Evolutionary conservation across 2,888 invertebrate species (phyloP).

Genomic region (Beris chalybata): DNA sequence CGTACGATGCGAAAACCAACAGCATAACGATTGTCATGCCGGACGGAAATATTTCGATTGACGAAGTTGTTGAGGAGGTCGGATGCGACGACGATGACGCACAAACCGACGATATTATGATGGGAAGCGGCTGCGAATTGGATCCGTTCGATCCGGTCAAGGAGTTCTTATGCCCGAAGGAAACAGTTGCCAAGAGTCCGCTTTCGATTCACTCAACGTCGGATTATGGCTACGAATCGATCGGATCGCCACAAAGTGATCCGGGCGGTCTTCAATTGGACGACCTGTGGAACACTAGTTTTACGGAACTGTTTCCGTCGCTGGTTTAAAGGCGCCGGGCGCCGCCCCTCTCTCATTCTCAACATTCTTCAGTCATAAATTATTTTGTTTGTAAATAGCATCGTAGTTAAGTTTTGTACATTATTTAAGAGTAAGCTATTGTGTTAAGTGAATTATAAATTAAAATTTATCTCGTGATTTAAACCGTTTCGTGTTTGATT

Average conservation of each 20-base stretch:
- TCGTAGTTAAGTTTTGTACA: conserved; percentile 26
- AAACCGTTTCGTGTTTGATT: not conserved
- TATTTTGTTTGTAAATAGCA: conserved; percentile 26
- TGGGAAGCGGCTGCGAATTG: conserved; percentile 38
- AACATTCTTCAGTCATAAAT: not conserved
- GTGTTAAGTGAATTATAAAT: conserved; percentile 15
- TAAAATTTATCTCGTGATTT: conserved; percentile 4
- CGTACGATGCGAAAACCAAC: conserved; percentile 71
- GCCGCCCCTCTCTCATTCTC: not conserved
- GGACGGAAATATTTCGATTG: conserved; percentile 60
- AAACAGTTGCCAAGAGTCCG: conserved; percentile 45
- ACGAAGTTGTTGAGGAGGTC: conserved; percentile 57
- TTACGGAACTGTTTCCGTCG: conserved; percentile 77
- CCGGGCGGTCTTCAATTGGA: conserved; percentile 45
- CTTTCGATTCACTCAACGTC: conserved; percentile 54
- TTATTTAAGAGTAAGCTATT: conserved; percentile 16
- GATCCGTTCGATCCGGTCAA: conserved; percentile 49
- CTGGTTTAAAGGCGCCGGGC: conserved; percentile 59
- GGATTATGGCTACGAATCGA: conserved; percentile 70
- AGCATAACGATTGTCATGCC: conserved; percentile 74
- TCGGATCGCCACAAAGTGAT: conserved; percentile 60
- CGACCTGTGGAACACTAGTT: conserved; percentile 74
- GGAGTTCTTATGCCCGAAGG: conserved; percentile 45
- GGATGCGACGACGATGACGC: conserved; percentile 53
- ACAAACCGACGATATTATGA: conserved; percentile 1